These are phyloP conservation scores for Prinia subflava DNA, from an alignment of 2,113 vertebrate genomes.

Conservation along the genomic window DNA sequence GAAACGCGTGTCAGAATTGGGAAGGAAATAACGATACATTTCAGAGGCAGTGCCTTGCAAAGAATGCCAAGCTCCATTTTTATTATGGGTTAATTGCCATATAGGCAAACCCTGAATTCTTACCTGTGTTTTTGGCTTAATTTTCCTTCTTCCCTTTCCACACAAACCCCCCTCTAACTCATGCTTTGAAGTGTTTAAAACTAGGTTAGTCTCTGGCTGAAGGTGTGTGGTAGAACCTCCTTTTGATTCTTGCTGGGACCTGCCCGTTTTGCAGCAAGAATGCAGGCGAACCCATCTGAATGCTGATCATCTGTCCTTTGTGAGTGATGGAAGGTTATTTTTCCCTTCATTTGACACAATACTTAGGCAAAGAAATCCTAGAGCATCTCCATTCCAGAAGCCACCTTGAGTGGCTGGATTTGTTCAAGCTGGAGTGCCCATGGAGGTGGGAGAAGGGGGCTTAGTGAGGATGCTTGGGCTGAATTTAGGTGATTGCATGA, in stretches of 20 bases:
- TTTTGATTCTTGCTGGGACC: slow-evolving; percentile 63
- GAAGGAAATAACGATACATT: background rate
- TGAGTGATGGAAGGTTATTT: background rate
- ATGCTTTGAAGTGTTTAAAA: slow-evolving; percentile 58
- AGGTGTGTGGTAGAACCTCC: slow-evolving; percentile 63
- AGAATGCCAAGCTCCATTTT: background rate
- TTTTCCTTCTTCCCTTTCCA: slow-evolving; percentile 42
- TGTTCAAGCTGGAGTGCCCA: background rate
- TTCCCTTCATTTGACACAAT: background rate
- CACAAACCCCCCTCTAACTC: slow-evolving; percentile 10
- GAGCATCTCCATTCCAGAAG: background rate
- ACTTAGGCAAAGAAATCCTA: background rate
- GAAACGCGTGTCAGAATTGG: background rate
- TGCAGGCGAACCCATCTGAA: slow-evolving; percentile 45
- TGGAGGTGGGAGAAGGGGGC: background rate
- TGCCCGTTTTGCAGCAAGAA: slow-evolving; percentile 66
- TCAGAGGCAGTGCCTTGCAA: background rate
- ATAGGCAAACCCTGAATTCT: slow-evolving; percentile 38
- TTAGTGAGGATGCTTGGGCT: background rate
- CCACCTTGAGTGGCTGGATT: background rate
- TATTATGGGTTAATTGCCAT: background rate
- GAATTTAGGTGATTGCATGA: background rate
- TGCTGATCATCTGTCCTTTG: slow-evolving; percentile 32
- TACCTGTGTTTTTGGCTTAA: slow-evolving; percentile 50
- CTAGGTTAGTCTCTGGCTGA: slow-evolving; percentile 57